A percentile compares a stretch with the other conserved stretches of the same genome.
phyloP scores from a whole-genome alignment of 2,888 invertebrate species.

The Xiphydria camelus region DNA sequence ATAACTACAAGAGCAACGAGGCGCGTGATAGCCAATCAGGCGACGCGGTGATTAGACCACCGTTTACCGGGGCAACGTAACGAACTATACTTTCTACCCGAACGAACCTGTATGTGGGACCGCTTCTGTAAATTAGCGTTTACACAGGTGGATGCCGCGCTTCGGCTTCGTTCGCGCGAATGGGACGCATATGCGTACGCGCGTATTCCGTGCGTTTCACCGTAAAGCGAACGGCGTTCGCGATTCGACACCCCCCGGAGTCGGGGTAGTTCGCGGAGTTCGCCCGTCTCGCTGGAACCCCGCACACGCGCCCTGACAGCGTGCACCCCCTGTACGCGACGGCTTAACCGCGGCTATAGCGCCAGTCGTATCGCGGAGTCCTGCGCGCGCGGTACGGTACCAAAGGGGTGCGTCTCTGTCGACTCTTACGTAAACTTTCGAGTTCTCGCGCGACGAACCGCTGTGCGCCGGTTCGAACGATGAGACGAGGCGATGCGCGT shows the following conservation, averaged over 20 bases:
- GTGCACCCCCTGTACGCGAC: conserved; percentile 4
- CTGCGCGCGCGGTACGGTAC: conserved; percentile 47
- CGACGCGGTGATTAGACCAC: conserved; percentile 36
- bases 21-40: conserved; percentile 34
- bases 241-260: too few species aligned
- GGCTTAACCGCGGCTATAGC: too few species aligned
- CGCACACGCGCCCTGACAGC: neutral
- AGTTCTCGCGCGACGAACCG: too few species aligned
- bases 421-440: too few species aligned
- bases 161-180: neutral
- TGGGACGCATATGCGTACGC: neutral
- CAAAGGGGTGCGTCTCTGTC: too few species aligned
- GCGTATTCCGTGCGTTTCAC: neutral
- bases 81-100: conserved; percentile 37
- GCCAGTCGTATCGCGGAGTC: conserved; percentile 49
- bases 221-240: neutral
- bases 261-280: conserved; percentile 3
- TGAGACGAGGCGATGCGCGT: too few species aligned
- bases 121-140: neutral
- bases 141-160: too few species aligned
- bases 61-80: conserved; percentile 24
- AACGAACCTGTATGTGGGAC: conserved; percentile 6
- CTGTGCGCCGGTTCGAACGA: too few species aligned
- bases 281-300: neutral
- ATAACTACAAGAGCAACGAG: conserved; percentile 29